A percentile compares a stretch with the other conserved stretches of the same genome.
These are phyloP conservation scores for Otocyon megalotis DNA, from an alignment of 2,113 vertebrate species.

Conservation along the genomic window DNA sequence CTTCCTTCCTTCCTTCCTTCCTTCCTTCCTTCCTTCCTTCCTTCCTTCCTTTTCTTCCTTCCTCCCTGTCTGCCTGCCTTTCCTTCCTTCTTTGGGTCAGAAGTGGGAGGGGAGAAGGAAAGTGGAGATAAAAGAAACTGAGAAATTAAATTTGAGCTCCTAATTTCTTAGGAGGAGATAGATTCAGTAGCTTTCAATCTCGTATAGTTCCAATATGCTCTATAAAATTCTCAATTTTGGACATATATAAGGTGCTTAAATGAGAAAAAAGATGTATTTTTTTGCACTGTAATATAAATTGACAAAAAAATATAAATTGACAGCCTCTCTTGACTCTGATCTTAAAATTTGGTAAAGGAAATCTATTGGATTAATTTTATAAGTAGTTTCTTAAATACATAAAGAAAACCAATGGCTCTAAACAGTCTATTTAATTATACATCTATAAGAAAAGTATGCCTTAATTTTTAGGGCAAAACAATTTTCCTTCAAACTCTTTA, in stretches of 20 bases:
- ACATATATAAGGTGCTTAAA: not conserved
- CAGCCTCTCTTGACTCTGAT: not conserved
- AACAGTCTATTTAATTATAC: not conserved
- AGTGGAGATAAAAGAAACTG: not conserved
- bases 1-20: not conserved
- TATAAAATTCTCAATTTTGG: not conserved
- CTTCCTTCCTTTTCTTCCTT: not conserved
- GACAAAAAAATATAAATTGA: constrained; percentile 7
- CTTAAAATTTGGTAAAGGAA: not conserved
- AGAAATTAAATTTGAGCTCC: not conserved
- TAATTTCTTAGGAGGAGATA: not conserved
- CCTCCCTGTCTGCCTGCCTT: not conserved
- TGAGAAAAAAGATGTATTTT: not conserved
- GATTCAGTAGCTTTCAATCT: not conserved
- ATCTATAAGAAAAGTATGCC: not conserved
- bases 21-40: not conserved
- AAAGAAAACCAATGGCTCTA: not conserved
- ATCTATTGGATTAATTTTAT: constrained; percentile 13
- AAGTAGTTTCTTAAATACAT: constrained; percentile 31
- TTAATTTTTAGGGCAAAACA: constrained; percentile 29
- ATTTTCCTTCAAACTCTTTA: not conserved
- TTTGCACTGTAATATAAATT: constrained; percentile 8
- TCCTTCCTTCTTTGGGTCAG: not conserved
- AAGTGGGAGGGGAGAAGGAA: not conserved
- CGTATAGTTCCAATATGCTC: not conserved